Evolutionary conservation across 2,888 invertebrate species (phyloP).

Genomic region (Polydrusus cervinus): DNA sequence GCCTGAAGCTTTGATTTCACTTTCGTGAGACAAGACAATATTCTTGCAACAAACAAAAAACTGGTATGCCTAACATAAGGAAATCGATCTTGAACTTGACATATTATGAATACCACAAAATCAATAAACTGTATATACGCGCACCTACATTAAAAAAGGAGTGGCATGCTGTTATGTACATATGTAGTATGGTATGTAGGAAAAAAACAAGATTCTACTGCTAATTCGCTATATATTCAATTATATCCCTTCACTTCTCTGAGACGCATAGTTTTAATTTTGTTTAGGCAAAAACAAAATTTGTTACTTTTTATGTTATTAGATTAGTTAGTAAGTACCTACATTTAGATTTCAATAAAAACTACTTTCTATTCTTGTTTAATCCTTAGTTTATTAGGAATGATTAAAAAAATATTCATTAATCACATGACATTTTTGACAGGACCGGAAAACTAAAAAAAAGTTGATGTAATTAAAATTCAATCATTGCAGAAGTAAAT

Average conservation of each 20-base stretch:
- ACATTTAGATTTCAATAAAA: constrained; percentile 7
- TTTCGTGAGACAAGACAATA: too few species aligned
- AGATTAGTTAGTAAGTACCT: too few species aligned
- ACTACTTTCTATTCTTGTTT: constrained; percentile 17
- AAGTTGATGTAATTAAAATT: too few species aligned
- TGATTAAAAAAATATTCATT: neutral
- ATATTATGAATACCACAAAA: neutral
- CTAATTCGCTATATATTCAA: too few species aligned
- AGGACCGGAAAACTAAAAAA: neutral
- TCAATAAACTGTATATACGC: neutral
- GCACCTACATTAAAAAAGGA: neutral
- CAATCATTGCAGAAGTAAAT: too few species aligned
- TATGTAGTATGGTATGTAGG: neutral
- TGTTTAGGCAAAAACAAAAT: constrained; percentile 1
- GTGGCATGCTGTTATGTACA: neutral
- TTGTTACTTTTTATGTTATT: too few species aligned
- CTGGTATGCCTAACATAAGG: neutral
- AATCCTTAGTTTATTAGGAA: neutral
- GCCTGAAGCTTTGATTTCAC: too few species aligned
- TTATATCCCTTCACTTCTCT: constrained; percentile 2
- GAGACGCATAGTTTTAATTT: neutral
- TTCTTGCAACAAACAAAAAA: neutral
- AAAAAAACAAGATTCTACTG: constrained; percentile 12
- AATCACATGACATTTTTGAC: neutral
- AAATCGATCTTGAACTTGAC: constrained; percentile 5